Conservation (phyloP, 53 echinoderm and acorn worm species). For the Holothuria scabra region DNA sequence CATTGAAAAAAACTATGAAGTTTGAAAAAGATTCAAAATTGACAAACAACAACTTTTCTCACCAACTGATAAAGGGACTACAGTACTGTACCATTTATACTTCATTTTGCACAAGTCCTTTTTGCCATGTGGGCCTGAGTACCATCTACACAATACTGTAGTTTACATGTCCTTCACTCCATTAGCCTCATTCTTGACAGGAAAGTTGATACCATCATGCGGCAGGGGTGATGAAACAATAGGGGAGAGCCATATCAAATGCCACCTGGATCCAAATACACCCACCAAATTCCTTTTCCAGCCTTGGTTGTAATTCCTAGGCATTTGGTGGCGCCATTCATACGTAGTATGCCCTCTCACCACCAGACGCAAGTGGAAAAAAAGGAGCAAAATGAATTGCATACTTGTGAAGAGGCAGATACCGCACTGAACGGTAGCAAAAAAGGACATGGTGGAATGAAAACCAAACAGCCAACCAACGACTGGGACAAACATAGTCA, state of each 20-base stretch:
- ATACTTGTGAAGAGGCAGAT: constrained; percentile 64
- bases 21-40: too few species aligned
- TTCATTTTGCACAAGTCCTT: too few species aligned
- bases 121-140: too few species aligned
- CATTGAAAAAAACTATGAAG: too few species aligned
- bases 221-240: constrained; percentile 78
- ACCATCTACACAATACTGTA: too few species aligned
- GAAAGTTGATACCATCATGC: constrained; percentile 76
- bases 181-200: constrained; percentile 46
- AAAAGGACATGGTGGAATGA: constrained; percentile 67
- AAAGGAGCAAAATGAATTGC: constrained; percentile 54
- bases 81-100: too few species aligned
- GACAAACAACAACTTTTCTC: too few species aligned
- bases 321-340: constrained; percentile 61
- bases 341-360: constrained; percentile 76
- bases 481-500: constrained; percentile 70
- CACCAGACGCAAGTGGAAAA: constrained; percentile 62
- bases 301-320: constrained; percentile 73
- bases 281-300: constrained; percentile 67
- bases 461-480: constrained; percentile 58
- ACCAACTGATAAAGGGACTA: too few species aligned
- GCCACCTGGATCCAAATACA: constrained; percentile 77
- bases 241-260: constrained; percentile 83
- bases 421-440: constrained; percentile 77
- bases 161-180: constrained; percentile 81